These are phyloP conservation scores for Drosophila teissieri DNA, from an alignment of 1,140 invertebrate species.

Conservation along the genomic window DNA sequence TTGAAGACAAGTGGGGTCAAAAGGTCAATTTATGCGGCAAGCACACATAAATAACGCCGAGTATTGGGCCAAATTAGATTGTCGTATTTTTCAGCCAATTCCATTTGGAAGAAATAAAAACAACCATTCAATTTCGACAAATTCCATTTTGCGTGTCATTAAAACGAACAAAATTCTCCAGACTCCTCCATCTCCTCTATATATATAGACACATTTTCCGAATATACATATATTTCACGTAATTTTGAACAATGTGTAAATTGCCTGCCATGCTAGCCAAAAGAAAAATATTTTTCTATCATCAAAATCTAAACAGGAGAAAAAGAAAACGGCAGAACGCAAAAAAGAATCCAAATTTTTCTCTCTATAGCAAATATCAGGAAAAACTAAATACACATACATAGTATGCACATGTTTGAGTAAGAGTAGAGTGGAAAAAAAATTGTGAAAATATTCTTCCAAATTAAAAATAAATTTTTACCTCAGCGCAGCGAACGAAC, in stretches of 20 bases:
- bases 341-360: conserved; percentile 39
- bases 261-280: conserved; percentile 62
- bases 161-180: conserved; percentile 30
- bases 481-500: conserved; percentile 53
- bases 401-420: no score
- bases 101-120: conserved; percentile 23
- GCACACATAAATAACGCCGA: conserved; percentile 45
- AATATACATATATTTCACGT: conserved; percentile 51
- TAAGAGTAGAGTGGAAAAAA: conserved; percentile 19
- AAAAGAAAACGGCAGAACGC: conserved; percentile 27
- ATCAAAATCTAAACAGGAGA: conserved; percentile 38
- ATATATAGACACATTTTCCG: background rate
- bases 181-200: background rate
- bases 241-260: conserved; percentile 73
- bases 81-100: conserved; percentile 17
- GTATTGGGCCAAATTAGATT: conserved; percentile 46
- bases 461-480: conserved; percentile 82
- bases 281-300: conserved; percentile 55
- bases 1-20: conserved; percentile 10
- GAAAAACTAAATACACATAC: conserved; percentile 19
- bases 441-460: conserved; percentile 70
- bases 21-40: conserved; percentile 71
- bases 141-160: conserved; percentile 27
- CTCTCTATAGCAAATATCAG: conserved; percentile 26
- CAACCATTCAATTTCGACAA: conserved; percentile 30